These are phyloP conservation scores for Pegoplata infirma DNA, from an alignment of 2,888 invertebrate genomes.

Conservation along the genomic window DNA sequence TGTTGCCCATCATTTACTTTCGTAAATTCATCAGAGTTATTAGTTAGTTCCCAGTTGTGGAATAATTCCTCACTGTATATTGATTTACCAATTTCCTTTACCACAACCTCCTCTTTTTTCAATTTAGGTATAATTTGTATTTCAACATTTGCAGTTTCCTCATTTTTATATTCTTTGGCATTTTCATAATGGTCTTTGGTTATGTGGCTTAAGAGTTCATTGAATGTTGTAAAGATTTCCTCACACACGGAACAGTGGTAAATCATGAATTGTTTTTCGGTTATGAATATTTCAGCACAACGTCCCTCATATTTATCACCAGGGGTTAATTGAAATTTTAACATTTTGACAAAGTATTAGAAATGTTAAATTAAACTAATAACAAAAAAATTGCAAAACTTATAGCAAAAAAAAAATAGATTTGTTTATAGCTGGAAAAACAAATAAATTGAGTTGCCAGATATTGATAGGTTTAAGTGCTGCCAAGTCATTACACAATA, in stretches of 20 bases:
- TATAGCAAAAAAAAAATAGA: too few species aligned
- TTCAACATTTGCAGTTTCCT: slow-evolving; percentile 6
- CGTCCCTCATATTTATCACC: slow-evolving; percentile 44
- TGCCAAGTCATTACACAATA: too few species aligned
- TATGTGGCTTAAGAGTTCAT: slow-evolving; percentile 42
- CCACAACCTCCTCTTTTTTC: not conserved
- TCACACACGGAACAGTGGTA: slow-evolving; percentile 47
- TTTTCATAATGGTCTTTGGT: slow-evolving; percentile 40
- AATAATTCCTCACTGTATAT: too few species aligned
- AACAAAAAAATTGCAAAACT: not conserved
- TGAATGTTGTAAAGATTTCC: slow-evolving; percentile 33
- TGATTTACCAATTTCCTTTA: not conserved
- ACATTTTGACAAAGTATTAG: slow-evolving; percentile 6
- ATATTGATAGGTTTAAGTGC: too few species aligned
- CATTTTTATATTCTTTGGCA: slow-evolving; percentile 20
- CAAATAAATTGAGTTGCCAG: too few species aligned
- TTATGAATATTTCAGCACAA: slow-evolving; percentile 49
- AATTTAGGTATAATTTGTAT: not conserved
- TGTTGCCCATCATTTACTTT: not conserved
- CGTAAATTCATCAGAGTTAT: not conserved
- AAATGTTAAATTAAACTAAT: too few species aligned
- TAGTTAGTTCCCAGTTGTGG: not conserved
- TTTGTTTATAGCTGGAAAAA: too few species aligned
- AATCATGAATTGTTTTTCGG: slow-evolving; percentile 37
- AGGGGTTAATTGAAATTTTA: slow-evolving; percentile 18